Conservation (phyloP, 1,140 invertebrate species). For the Heliconius hermathena region DNA sequence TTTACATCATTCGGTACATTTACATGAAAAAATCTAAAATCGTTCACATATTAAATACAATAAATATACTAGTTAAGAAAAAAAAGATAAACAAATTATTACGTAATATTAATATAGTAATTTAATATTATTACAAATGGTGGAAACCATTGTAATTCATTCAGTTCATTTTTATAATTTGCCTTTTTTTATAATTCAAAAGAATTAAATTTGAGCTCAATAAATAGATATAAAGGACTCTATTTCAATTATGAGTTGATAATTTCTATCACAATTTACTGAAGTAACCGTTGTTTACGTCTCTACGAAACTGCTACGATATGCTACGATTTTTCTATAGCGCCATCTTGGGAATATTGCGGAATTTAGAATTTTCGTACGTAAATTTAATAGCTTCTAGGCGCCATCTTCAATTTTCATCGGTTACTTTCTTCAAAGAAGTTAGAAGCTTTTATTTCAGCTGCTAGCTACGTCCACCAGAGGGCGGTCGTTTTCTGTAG, state of each 20-base stretch:
- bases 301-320: slow-evolving; percentile 28
- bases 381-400: neutral
- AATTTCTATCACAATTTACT: neutral
- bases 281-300: neutral
- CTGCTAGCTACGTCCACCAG: neutral
- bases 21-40: neutral
- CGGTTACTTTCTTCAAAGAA: slow-evolving; percentile 2
- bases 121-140: neutral
- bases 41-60: too few species aligned
- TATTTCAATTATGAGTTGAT: neutral
- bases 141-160: neutral
- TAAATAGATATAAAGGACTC: neutral
- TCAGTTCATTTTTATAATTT: too few species aligned
- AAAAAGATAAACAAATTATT: too few species aligned
- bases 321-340: slow-evolving; percentile 18
- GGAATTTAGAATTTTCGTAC: neutral
- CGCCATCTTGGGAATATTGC: slow-evolving; percentile 25
- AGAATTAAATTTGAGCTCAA: neutral
- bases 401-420: slow-evolving; percentile 20
- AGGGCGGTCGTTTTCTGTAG: neutral
- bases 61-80: too few species aligned
- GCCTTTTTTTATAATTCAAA: neutral
- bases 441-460: neutral
- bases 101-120: too few species aligned
- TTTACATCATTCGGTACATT: neutral